Evolutionary conservation across 2,888 invertebrate genomes (phyloP).

Genomic region (Dione juno): DNA sequence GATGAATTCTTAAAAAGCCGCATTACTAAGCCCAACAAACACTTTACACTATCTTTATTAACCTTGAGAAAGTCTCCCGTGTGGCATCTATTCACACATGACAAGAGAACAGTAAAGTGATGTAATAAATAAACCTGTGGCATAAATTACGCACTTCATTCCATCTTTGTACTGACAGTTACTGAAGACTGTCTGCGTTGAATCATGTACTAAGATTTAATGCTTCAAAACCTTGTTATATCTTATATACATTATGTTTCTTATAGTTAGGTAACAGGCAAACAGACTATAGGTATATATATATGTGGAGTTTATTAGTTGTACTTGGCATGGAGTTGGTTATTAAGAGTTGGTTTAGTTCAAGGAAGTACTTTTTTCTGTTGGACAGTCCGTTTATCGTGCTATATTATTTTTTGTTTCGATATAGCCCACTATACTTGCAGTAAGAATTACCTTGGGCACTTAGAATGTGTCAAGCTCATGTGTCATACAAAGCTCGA

Average conservation of each 20-base stretch:
- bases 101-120: conserved; percentile 54
- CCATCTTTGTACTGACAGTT: conserved; percentile 37
- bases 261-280: neutral
- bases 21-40: conserved; percentile 55
- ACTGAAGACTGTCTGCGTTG: conserved; percentile 34
- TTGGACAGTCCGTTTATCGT: no score
- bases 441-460: no score
- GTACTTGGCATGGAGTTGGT: no score
- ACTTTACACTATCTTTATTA: conserved; percentile 58
- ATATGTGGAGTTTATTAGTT: no score
- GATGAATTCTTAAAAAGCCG: conserved; percentile 18
- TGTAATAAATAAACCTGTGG: conserved; percentile 57
- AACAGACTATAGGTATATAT: neutral
- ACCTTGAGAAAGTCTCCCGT: conserved; percentile 57
- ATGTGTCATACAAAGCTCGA: no score
- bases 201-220: conserved; percentile 14
- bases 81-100: conserved; percentile 56
- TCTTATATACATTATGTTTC: neutral
- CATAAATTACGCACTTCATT: conserved; percentile 53
- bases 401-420: no score
- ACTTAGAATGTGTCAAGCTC: no score
- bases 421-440: no score
- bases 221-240: neutral
- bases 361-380: no score
- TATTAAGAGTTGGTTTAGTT: no score